Percentiles rank a stretch among this genome's conserved stretches.
Evolutionary conservation across 2,113 vertebrate genomes (phyloP).

Genomic region (Glaucidium brasilianum): DNA sequence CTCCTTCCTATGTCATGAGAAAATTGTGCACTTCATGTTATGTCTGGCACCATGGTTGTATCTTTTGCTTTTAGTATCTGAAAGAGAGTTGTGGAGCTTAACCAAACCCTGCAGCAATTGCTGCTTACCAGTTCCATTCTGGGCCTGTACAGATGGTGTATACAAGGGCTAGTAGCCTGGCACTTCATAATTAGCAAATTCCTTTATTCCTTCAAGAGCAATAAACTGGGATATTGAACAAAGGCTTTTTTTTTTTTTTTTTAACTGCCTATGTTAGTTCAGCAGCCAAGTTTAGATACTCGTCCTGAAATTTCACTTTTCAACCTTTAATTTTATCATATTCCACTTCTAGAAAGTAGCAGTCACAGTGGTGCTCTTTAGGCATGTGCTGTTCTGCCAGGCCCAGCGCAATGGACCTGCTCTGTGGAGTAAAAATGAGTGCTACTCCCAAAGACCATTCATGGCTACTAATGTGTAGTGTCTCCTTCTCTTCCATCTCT

Average conservation of each 20-base stretch:
- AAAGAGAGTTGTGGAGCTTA: not conserved
- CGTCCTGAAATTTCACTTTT: not conserved
- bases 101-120: not conserved
- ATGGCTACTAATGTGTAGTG: not conserved
- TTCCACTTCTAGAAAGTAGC: not conserved
- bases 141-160: not conserved
- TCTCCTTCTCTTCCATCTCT: not conserved
- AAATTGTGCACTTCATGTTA: not conserved
- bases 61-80: not conserved
- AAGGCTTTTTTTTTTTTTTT: not conserved
- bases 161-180: not conserved
- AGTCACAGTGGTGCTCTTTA: not conserved
- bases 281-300: not conserved
- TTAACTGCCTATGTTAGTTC: not conserved
- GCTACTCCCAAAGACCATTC: not conserved
- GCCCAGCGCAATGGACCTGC: not conserved
- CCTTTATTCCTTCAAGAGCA: not conserved
- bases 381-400: not conserved
- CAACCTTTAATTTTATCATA: not conserved
- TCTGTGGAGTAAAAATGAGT: not conserved
- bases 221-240: not conserved
- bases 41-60: not conserved
- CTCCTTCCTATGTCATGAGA: not conserved
- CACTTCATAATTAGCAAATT: not conserved
- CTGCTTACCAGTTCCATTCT: not conserved